Evolutionary conservation across 2,113 vertebrate genomes (phyloP).

Genomic region (Sceloporus tristichus): DNA sequence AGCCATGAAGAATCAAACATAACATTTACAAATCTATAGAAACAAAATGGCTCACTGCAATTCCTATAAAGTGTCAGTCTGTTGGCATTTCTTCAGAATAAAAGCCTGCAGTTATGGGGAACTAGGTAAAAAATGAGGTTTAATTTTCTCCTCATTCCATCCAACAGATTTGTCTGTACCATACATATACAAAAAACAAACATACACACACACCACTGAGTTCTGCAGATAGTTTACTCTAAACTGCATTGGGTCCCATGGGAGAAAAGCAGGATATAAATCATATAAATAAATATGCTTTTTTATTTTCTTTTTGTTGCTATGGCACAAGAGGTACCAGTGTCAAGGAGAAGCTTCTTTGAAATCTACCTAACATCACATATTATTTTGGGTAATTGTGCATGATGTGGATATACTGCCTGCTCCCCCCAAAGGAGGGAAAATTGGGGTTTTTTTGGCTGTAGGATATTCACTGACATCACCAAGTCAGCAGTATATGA

Average conservation of each 20-base stretch:
- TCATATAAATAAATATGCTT: not conserved
- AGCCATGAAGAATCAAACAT: not conserved
- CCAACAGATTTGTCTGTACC: not conserved
- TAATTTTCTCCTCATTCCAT: conserved; percentile 51
- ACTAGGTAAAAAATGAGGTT: conserved; percentile 69
- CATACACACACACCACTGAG: conserved; percentile 49
- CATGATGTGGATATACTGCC: too few relatives aligned
- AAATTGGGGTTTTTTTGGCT: too few relatives aligned
- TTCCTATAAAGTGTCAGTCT: conserved; percentile 61
- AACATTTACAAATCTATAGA: conserved; percentile 41
- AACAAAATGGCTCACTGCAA: conserved; percentile 65
- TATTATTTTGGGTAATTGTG: too few relatives aligned
- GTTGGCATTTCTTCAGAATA: conserved; percentile 69
- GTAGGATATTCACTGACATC: too few relatives aligned
- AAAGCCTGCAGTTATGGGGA: conserved; percentile 52
- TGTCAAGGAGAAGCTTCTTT: too few relatives aligned
- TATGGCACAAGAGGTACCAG: too few relatives aligned
- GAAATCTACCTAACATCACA: too few relatives aligned
- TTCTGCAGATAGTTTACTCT: too few relatives aligned
- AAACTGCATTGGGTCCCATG: not conserved
- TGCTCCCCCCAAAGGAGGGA: too few relatives aligned
- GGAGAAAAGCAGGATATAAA: not conserved
- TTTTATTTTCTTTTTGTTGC: too few relatives aligned
- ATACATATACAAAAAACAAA: conserved; percentile 52
- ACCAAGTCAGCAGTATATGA: too few relatives aligned